A percentile compares a stretch with the other conserved stretches of the same genome.
Conservation (phyloP, 2,797 vertebrate species). For the Liasis olivaceus region DNA sequence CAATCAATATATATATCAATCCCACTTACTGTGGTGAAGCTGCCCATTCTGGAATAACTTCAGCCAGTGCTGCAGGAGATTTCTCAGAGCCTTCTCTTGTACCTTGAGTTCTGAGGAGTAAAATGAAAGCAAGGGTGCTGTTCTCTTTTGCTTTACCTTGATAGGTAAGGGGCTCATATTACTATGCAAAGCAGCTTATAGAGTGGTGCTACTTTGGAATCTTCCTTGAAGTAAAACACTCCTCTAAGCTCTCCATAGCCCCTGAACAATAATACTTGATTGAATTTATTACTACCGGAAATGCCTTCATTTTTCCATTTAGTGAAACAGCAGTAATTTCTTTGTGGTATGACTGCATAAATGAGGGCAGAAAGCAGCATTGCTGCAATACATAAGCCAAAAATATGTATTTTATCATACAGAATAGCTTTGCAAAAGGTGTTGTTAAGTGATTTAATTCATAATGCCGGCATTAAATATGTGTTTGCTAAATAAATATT, state of each 20-base stretch:
- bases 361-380: not conserved
- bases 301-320: not conserved
- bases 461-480: conserved; percentile 18
- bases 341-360: not conserved
- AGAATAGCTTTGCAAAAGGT: not conserved
- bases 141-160: not conserved
- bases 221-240: not conserved
- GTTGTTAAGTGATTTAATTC: not conserved
- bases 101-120: not conserved
- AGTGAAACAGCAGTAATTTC: not conserved
- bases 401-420: not conserved
- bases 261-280: not conserved
- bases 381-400: not conserved
- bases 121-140: not conserved
- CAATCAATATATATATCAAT: not conserved
- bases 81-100: not conserved
- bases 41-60: not conserved
- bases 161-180: not conserved
- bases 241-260: not conserved
- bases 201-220: not conserved
- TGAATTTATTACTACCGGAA: not conserved
- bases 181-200: not conserved
- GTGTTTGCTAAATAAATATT: conserved; percentile 36
- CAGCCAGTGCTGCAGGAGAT: not conserved
- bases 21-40: not conserved